A percentile compares a stretch with the other conserved stretches of the same genome.
phyloP scores from a whole-genome alignment of 2,888 invertebrate genomes.

The Volucella bombylans region DNA sequence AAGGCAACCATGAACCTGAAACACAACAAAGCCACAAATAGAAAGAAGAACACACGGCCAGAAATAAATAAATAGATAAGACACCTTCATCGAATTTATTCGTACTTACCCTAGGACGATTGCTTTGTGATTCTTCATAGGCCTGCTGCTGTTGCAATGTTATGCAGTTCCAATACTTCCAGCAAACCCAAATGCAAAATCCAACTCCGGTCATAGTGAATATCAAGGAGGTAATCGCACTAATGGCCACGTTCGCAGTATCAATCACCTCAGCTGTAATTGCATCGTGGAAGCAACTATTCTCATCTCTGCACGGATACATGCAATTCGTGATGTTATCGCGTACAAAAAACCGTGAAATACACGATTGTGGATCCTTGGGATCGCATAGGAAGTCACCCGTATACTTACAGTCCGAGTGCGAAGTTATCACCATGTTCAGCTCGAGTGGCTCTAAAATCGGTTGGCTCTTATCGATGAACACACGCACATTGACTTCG shows the following conservation, averaged over 20 bases:
- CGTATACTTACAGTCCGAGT: conserved; percentile 79
- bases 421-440: conserved; percentile 80
- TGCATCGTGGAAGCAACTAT: conserved; percentile 79
- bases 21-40: not conserved
- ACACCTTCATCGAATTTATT: too few species aligned
- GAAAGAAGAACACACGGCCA: not conserved
- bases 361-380: conserved; percentile 79
- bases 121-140: conserved; percentile 79
- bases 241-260: conserved; percentile 80
- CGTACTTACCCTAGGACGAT: conserved; percentile 65
- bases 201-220: conserved; percentile 82
- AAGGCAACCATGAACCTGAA: not conserved
- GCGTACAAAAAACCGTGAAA: conserved; percentile 80
- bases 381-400: conserved; percentile 79
- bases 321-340: conserved; percentile 81
- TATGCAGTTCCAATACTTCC: conserved; percentile 82
- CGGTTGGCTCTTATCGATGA: conserved; percentile 77
- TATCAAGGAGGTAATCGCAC: conserved; percentile 81
- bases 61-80: too few species aligned
- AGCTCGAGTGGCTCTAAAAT: conserved; percentile 79
- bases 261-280: conserved; percentile 78
- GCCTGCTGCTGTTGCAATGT: conserved; percentile 81
- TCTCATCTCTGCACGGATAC: conserved; percentile 80
- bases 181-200: conserved; percentile 81
- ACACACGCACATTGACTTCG: conserved; percentile 78